Evolutionary conservation across 2,113 vertebrate species (phyloP).

Genomic region (Dipodomys merriami): DNA sequence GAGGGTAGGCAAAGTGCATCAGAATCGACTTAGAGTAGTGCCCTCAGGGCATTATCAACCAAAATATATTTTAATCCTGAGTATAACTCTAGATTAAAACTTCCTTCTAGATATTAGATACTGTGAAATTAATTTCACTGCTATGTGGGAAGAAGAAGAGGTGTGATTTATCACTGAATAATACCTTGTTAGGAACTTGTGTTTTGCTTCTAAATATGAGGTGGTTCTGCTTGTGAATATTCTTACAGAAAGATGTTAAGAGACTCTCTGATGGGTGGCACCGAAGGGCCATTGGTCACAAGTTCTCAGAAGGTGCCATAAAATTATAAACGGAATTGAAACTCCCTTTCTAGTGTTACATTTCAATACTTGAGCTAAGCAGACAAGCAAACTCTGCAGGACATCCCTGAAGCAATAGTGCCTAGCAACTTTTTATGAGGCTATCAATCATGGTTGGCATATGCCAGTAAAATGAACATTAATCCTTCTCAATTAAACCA

Average conservation of each 20-base stretch:
- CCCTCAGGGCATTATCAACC: not conserved
- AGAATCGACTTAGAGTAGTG: not conserved
- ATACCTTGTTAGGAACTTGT: not conserved
- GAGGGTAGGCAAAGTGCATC: not conserved
- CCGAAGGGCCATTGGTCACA: not conserved
- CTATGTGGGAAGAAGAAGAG: not conserved
- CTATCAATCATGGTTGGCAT: not conserved
- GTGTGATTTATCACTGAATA: not conserved
- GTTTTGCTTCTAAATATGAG: not conserved
- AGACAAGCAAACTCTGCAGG: not conserved
- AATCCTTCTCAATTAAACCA: constrained; percentile 15
- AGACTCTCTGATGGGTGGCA: not conserved
- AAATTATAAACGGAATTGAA: not conserved
- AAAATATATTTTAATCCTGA: not conserved
- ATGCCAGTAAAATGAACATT: not conserved
- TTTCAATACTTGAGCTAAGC: not conserved
- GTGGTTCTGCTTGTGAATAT: not conserved
- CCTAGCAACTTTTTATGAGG: not conserved
- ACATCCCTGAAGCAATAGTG: not conserved
- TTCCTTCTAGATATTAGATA: not conserved
- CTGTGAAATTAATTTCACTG: not conserved
- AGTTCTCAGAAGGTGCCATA: not conserved
- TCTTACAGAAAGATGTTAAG: not conserved
- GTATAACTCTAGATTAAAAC: not conserved
- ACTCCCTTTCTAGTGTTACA: not conserved